Evolutionary conservation across 2,797 vertebrate species (phyloP), one percentile per base, ranked within the genome.

Genomic region (Arctocebus calabarensis): DNA sequence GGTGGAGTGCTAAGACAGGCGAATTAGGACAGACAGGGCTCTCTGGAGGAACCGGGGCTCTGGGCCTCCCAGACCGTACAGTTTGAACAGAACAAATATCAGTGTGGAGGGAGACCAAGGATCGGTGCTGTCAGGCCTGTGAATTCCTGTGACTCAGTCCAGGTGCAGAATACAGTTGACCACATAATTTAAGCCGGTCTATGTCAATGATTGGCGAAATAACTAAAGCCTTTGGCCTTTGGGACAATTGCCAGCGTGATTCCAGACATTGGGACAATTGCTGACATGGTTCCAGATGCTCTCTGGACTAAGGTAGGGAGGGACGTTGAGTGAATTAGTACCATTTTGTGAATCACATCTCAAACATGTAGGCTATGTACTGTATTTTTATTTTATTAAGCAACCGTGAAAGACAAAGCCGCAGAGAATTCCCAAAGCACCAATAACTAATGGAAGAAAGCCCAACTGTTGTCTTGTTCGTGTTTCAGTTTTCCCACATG

Each of bases 151-250:
- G 55, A 92, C 82, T 95, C 93, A 68, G 5, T 91, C 71, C 84
- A 78, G 84, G 88, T 91, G 73, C 4, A 3, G 57, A 89, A 92
- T 96, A 91, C 92, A 98, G 90, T 91, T 92, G 94, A 79, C 75
- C 94, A 71, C 64, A 92, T 94, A 83, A 89, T 94, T 94, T 91
- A 95, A 95, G 78, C 32, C 1, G 1, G 34, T 84, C 55, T 91
- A 61, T 87, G 71, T 84, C 95, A 97, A 96, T 87, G 48, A 95
- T 16, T 87, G 68, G 77, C 27, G 34, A 94, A 92, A 90, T 89
- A 82, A 70, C 71, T 32, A 79, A 88, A 95, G 83, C 64, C n/a
- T 40, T 81, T 43, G 74, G 77, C 87, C 79, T 94, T 57, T n/a
- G 79, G 62, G 86, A 78, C 96, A 87, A 92, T 16, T 94, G 70